Evolutionary conservation across 2,888 invertebrate species (phyloP).

Genomic region (Lycaena phlaeas): DNA sequence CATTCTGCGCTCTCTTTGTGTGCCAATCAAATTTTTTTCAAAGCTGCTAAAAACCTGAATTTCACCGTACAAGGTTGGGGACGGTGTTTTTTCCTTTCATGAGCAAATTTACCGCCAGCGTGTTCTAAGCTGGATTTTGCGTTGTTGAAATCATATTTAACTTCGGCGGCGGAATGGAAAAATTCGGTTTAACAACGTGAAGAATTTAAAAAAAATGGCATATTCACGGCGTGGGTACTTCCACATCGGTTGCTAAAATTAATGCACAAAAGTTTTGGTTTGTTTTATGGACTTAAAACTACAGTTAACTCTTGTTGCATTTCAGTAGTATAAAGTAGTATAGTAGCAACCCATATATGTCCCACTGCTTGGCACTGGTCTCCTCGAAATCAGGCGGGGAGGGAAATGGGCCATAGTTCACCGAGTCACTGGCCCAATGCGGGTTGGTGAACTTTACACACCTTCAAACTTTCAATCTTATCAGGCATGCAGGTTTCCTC

Average conservation of each 20-base stretch:
- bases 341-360: too few species aligned
- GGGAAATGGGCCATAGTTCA: too few species aligned
- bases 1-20: conserved; percentile 36
- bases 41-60: conserved; percentile 20
- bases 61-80: conserved; percentile 14
- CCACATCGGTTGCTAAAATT: conserved; percentile 2
- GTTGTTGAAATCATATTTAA: conserved; percentile 10
- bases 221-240: conserved; percentile 2
- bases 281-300: too few species aligned
- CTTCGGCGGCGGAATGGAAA: conserved; percentile 10
- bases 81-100: conserved; percentile 12
- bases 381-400: too few species aligned
- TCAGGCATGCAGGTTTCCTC: too few species aligned
- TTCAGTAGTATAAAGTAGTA: too few species aligned
- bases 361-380: too few species aligned
- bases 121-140: conserved; percentile 15
- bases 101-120: conserved; percentile 17
- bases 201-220: conserved; percentile 4
- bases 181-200: conserved; percentile 1
- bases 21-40: conserved; percentile 43
- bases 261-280: not conserved
- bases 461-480: too few species aligned
- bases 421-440: too few species aligned
- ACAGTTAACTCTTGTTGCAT: too few species aligned
- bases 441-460: too few species aligned